A percentile compares a stretch with the other conserved stretches of the same genome.
Evolutionary conservation across 2,797 vertebrate genomes (phyloP).

Genomic region (Myotis vivesi): DNA sequence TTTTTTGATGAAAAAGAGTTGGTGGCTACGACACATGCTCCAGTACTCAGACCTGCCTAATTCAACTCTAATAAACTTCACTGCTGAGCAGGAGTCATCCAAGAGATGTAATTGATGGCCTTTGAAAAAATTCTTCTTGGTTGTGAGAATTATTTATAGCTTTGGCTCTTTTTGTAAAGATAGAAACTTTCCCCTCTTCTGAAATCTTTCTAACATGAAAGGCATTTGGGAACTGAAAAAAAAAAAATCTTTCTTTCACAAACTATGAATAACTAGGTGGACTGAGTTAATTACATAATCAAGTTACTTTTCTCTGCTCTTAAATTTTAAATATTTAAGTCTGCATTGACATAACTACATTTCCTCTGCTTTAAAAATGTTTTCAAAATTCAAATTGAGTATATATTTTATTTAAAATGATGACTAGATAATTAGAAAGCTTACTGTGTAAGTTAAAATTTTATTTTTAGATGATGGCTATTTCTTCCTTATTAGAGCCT

Average conservation of each 20-base stretch:
- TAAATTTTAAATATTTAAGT: constrained; percentile 26
- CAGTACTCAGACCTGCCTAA: background rate
- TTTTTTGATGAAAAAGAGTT: background rate
- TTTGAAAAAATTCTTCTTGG: background rate
- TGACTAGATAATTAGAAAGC: background rate
- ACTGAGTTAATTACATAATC: background rate
- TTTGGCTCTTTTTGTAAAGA: constrained; percentile 23
- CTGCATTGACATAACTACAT: background rate
- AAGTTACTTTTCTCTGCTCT: constrained; percentile 29
- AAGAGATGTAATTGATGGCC: background rate
- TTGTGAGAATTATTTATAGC: background rate
- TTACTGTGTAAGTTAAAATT: background rate
- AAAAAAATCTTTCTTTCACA: background rate
- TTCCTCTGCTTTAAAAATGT: constrained; percentile 25
- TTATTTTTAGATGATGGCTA: constrained; percentile 2
- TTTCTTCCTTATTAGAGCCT: background rate
- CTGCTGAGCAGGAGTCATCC: background rate
- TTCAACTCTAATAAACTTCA: background rate
- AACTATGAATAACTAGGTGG: background rate
- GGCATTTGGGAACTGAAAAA: background rate
- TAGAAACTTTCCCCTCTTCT: background rate
- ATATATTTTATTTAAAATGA: constrained; percentile 24
- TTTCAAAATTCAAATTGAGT: constrained; percentile 26
- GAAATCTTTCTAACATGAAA: constrained; percentile 27
- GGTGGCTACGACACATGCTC: background rate